phyloP scores from a whole-genome alignment of 2,113 vertebrate genomes.

The Sebastes fasciatus region DNA sequence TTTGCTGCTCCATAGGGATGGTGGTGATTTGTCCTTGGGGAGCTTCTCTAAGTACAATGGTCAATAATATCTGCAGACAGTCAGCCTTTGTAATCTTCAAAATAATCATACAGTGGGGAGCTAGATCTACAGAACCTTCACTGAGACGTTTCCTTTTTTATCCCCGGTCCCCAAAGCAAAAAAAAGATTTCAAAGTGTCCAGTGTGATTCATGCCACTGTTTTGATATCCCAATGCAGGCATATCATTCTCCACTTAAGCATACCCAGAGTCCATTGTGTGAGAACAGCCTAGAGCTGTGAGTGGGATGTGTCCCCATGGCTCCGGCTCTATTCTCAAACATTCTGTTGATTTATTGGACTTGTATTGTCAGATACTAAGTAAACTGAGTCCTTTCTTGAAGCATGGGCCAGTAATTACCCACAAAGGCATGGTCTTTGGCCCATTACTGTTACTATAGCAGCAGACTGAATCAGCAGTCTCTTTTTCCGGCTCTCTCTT shows the following conservation, averaged over 20 bases:
- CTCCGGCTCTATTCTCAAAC: slow-evolving; percentile 44
- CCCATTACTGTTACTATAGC: slow-evolving; percentile 36
- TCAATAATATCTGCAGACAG: slow-evolving; percentile 50
- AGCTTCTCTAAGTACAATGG: slow-evolving; percentile 44
- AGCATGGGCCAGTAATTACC: slow-evolving; percentile 15
- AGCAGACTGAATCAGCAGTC: slow-evolving; percentile 19
- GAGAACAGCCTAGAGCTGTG: slow-evolving; percentile 51
- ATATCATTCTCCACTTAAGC: slow-evolving; percentile 33
- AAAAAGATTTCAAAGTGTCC: slow-evolving; percentile 34
- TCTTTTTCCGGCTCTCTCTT: background rate
- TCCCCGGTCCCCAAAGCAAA: slow-evolving; percentile 14
- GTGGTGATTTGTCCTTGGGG: slow-evolving; percentile 47
- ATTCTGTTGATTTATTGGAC: slow-evolving; percentile 57
- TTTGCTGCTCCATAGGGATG: slow-evolving; percentile 40
- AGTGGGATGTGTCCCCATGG: slow-evolving; percentile 61
- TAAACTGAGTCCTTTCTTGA: slow-evolving; percentile 46
- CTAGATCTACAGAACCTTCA: slow-evolving; percentile 14
- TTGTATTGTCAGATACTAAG: slow-evolving; percentile 52
- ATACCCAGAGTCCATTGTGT: slow-evolving; percentile 35
- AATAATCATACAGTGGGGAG: slow-evolving; percentile 41
- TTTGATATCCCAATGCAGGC: slow-evolving; percentile 41
- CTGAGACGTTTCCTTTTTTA: slow-evolving; percentile 33
- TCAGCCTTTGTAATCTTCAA: slow-evolving; percentile 41
- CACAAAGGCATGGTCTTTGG: slow-evolving; percentile 49
- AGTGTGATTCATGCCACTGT: slow-evolving; percentile 36